Percentiles rank a stretch among this genome's conserved stretches.
Evolutionary conservation across 2,888 invertebrate species (phyloP).

Genomic region (Onthophagus sagittarius): DNA sequence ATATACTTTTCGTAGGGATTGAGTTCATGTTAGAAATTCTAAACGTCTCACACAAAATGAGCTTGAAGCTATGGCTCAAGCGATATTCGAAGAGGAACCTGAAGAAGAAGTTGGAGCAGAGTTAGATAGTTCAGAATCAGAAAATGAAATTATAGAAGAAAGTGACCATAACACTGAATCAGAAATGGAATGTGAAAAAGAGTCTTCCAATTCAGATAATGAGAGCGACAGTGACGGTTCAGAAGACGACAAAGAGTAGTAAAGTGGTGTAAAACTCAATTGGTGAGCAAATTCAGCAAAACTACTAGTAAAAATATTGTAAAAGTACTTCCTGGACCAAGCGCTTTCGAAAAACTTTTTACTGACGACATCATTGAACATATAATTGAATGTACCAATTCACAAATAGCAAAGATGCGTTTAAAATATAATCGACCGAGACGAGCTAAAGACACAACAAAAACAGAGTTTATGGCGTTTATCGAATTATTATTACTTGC

Average conservation of each 20-base stretch:
- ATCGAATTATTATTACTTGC: slow-evolving; percentile 27
- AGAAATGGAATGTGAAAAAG: slow-evolving; percentile 21
- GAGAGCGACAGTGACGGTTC: slow-evolving; percentile 8
- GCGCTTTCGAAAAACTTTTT: slow-evolving; percentile 19
- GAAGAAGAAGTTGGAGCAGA: slow-evolving; percentile 5
- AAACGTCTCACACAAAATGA: slow-evolving; percentile 15
- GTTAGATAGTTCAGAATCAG: slow-evolving; percentile 15
- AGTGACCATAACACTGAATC: slow-evolving; percentile 23
- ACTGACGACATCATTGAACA: slow-evolving; percentile 27
- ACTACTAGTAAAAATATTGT: slow-evolving; percentile 25
- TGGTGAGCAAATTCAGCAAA: slow-evolving; percentile 27
- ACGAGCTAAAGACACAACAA: slow-evolving; percentile 27
- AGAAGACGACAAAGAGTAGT: slow-evolving; percentile 6
- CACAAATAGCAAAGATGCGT: slow-evolving; percentile 24
- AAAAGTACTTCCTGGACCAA: slow-evolving; percentile 26
- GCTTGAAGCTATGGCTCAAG: slow-evolving; percentile 11
- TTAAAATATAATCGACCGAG: slow-evolving; percentile 25
- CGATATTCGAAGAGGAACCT: slow-evolving; percentile 15
- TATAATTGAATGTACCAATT: slow-evolving; percentile 29
- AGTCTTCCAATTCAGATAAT: background rate
- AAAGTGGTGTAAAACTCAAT: slow-evolving; percentile 23
- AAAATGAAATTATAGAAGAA: slow-evolving; percentile 26
- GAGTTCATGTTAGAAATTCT: slow-evolving; percentile 9
- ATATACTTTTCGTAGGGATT: background rate
- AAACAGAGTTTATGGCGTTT: slow-evolving; percentile 28